Evolutionary conservation across 2,797 vertebrate genomes (phyloP), one percentile per base, ranked within the genome.

Genomic region (Phyllotis vaccarum): DNA sequence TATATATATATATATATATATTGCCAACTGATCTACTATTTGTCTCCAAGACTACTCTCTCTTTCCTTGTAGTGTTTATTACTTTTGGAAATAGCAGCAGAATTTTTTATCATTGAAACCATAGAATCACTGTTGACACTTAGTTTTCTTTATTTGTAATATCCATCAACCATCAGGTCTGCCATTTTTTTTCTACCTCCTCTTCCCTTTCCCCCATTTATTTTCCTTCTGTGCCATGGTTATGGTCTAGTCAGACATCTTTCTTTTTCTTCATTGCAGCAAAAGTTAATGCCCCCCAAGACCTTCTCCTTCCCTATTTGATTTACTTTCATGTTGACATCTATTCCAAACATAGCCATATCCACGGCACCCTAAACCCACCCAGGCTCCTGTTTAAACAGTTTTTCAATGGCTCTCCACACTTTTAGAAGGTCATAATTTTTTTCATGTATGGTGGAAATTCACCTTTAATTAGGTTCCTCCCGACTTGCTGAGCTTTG

Each of bases 281-380:
- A n/a, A 16, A 64, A 64, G 2, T 40, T 58, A 46, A n/a, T 56
- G 17, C 66, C 7, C 43, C 29, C 2, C 37, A 19, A 27, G 14
- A 12, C 27, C 2, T 6, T 31, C 17, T 81, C 22, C 17, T 40
- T 22, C 31, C 12, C 5, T 6, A 17, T 7, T 43, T 8, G 3
- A 29, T 8, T n/a, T 16, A 21, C 58, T 54, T 43, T 76, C 34
- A 14, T 4, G 5, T 17, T 14, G n/a, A 37, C 5, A 49, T 22
- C 58, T n/a, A 1, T 78, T 43, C 49, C 31, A 52, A 34, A 60
- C 4, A 2, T 29, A 74, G 4, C 6, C 56, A n/a, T 49, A 13
- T 40, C 24, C 40, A n/a, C 0, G 3, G 7, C 11, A 22, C 43
- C 0, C 2, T 12, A 5, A 58, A 0, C 1, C 2, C 9, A 5